phyloP scores from a whole-genome alignment of 2,113 vertebrate species.

The Festucalex cinctus region DNA sequence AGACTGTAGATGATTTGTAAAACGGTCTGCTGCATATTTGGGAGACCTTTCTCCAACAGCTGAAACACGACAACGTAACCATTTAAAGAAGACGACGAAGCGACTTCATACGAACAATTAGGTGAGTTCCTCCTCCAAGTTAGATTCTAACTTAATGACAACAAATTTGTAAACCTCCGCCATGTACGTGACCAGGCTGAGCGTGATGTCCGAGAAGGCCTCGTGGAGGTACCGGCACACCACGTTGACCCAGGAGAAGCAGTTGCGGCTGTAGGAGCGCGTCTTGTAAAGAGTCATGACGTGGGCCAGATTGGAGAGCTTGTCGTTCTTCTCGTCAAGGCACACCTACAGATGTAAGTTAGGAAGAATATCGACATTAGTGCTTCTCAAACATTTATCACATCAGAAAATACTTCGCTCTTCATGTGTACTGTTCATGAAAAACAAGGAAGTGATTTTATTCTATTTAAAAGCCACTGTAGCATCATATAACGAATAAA shows the following conservation, averaged over 20 bases:
- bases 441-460: too few relatives aligned
- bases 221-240: conserved; percentile 96
- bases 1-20: conserved; percentile 95
- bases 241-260: conserved; percentile 91
- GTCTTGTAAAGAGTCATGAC: conserved; percentile 98
- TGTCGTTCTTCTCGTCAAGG: conserved; percentile 91
- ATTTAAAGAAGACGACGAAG: conserved; percentile 8
- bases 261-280: conserved; percentile 91
- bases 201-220: conserved; percentile 86
- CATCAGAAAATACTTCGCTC: too few relatives aligned
- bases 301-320: conserved; percentile 93
- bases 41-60: conserved; percentile 94
- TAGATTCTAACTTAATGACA: not conserved
- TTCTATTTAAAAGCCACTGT: too few relatives aligned
- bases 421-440: too few relatives aligned
- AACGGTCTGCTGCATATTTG: conserved; percentile 92
- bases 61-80: conserved; percentile 45
- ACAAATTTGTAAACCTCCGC: conserved; percentile 79
- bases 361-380: too few relatives aligned
- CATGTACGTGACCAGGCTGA: conserved; percentile 93
- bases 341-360: conserved; percentile 77
- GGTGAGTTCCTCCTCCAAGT: too few relatives aligned
- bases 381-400: too few relatives aligned
- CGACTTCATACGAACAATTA: too few relatives aligned
- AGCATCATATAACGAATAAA: too few relatives aligned